Conservation (phyloP, 2,113 vertebrate species). For the Gallinago undulata region DNA sequence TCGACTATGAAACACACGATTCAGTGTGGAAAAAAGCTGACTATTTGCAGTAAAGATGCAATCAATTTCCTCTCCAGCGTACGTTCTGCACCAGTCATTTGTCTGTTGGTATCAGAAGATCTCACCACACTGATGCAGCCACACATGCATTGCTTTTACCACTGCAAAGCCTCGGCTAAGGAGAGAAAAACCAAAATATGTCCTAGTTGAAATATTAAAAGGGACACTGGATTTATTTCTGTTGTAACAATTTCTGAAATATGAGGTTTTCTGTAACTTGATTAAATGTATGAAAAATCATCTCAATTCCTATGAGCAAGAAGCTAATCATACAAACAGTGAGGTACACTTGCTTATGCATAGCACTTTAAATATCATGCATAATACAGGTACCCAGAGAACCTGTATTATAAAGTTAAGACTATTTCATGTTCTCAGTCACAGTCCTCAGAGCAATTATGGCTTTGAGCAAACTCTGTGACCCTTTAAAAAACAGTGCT, state of each 20-base stretch:
- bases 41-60: background rate
- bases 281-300: background rate
- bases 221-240: background rate
- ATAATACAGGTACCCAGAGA: background rate
- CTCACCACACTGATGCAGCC: background rate
- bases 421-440: background rate
- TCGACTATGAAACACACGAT: background rate
- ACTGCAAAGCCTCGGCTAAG: background rate
- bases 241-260: background rate
- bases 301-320: background rate
- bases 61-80: background rate
- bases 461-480: background rate
- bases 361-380: background rate
- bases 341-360: background rate
- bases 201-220: background rate
- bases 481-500: background rate
- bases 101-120: background rate
- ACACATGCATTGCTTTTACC: background rate
- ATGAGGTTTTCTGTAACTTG: background rate
- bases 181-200: background rate
- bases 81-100: background rate
- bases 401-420: background rate
- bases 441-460: background rate
- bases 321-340: background rate
- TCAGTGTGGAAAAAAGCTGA: background rate